phyloP scores from a whole-genome alignment of 2,113 vertebrate species.

The Bungarus multicinctus region DNA sequence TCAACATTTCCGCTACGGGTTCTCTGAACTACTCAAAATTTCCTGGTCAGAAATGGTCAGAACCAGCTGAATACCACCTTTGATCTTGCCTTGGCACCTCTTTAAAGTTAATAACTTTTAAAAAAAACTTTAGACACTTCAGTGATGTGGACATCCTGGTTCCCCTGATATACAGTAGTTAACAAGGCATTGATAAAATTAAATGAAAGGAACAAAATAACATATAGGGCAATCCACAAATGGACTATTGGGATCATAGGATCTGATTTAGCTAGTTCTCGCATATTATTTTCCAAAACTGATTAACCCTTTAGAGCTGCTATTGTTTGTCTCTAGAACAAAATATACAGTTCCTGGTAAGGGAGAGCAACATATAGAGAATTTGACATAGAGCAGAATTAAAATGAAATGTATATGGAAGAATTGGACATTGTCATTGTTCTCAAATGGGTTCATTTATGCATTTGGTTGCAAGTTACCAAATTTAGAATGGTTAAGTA shows the following conservation, averaged over 20 bases:
- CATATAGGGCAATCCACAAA: neutral
- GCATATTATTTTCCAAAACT: neutral
- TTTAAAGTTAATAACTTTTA: neutral
- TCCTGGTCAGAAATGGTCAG: too few relatives aligned
- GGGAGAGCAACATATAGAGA: neutral
- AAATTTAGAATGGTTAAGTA: neutral
- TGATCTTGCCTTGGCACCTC: neutral
- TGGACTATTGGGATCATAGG: neutral
- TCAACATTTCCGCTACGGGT: too few relatives aligned
- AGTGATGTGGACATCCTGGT: neutral
- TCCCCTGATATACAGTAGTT: neutral
- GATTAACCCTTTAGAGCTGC: neutral
- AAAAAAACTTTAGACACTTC: neutral
- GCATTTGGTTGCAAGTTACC: neutral
- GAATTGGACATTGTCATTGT: neutral
- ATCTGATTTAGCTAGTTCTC: neutral
- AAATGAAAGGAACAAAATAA: neutral
- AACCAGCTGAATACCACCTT: too few relatives aligned
- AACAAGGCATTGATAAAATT: neutral
- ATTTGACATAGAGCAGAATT: neutral
- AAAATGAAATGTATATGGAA: neutral
- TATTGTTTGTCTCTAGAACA: neutral
- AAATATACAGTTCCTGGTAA: neutral
- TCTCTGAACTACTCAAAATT: too few relatives aligned
- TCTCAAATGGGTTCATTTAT: neutral